Conservation (phyloP, 2,888 invertebrate species). For the Seira musarum region DNA sequence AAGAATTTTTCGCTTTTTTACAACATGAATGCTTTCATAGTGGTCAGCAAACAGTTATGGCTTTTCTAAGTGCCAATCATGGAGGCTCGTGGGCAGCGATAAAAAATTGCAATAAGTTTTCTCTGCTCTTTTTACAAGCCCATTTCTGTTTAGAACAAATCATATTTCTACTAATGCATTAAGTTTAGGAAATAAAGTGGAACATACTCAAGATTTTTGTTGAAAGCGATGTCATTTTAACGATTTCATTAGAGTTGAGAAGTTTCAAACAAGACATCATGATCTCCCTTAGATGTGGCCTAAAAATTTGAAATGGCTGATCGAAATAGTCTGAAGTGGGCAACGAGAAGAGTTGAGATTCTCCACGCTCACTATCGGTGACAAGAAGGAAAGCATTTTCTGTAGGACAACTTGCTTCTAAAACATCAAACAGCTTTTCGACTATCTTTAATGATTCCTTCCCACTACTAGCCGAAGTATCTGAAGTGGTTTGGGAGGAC, state of each 20-base stretch:
- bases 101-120: too few species aligned
- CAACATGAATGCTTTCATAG: background rate
- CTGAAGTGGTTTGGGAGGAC: background rate
- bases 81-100: too few species aligned
- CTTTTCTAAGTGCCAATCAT: slow-evolving; percentile 4
- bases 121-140: too few species aligned
- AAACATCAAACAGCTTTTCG: slow-evolving; percentile 42
- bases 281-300: slow-evolving; percentile 24
- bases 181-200: background rate
- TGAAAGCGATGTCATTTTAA: slow-evolving; percentile 10
- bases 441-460: slow-evolving; percentile 29
- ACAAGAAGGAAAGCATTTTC: slow-evolving; percentile 27
- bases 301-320: slow-evolving; percentile 25
- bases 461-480: background rate
- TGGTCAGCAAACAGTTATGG: slow-evolving; percentile 11
- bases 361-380: slow-evolving; percentile 22
- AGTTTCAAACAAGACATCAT: slow-evolving; percentile 30
- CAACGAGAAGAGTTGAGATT: background rate
- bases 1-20: background rate
- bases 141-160: too few species aligned
- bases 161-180: too few species aligned
- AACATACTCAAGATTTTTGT: slow-evolving; percentile 43
- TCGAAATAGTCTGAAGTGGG: background rate
- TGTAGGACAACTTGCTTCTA: slow-evolving; percentile 42
- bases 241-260: slow-evolving; percentile 18